Evolutionary conservation across 2,888 invertebrate genomes (phyloP).

Genomic region (Cheilosia urbana): DNA sequence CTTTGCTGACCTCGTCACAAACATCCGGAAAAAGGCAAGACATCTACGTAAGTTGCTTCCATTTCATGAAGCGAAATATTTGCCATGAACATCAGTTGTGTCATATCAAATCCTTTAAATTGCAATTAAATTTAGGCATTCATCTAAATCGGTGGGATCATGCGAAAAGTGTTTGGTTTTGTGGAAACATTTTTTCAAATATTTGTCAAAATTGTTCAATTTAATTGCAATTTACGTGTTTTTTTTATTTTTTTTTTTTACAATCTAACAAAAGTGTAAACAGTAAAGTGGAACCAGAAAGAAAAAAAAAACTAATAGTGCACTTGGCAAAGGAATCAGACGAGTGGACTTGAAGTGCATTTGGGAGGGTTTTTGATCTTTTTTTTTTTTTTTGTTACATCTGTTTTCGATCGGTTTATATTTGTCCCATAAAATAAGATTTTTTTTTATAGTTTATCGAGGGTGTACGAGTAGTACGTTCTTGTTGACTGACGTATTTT

Average conservation of each 20-base stretch:
- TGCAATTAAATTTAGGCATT: conserved; percentile 48
- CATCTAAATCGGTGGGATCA: conserved; percentile 31
- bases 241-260: neutral
- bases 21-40: conserved; percentile 25
- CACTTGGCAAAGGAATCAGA: conserved; percentile 1
- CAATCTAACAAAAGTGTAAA: neutral
- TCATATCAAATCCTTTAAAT: conserved; percentile 18
- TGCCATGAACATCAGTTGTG: conserved; percentile 14
- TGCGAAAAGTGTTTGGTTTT: neutral
- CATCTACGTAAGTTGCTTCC: neutral
- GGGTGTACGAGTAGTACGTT: neutral
- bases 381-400: neutral
- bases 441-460: neutral
- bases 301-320: neutral
- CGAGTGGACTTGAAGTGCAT: neutral
- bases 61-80: neutral
- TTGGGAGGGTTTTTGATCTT: neutral
- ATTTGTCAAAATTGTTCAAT: neutral
- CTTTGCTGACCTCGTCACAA: conserved; percentile 26
- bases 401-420: neutral
- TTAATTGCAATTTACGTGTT: neutral
- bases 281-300: neutral
- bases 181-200: neutral
- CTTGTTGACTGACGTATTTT: neutral
- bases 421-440: neutral